A percentile compares a stretch with the other conserved stretches of the same genome.
Conservation (phyloP, 2,113 vertebrate species). For the Solea senegalensis region DNA sequence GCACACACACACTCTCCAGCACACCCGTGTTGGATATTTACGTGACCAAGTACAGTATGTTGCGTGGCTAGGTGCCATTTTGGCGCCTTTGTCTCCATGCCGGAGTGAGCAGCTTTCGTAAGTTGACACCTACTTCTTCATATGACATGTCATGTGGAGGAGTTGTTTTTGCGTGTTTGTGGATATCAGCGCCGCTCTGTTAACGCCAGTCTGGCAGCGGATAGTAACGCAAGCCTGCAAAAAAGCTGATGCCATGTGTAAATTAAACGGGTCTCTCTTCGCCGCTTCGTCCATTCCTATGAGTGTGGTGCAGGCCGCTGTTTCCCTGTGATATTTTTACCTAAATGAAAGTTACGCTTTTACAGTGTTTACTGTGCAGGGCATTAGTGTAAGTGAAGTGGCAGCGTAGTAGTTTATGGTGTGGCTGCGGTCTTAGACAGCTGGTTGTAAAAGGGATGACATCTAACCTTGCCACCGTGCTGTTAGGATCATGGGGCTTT, state of each 20-base stretch:
- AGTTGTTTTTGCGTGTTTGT: slow-evolving; percentile 81
- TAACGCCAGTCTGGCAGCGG: slow-evolving; percentile 86
- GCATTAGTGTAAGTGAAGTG: slow-evolving; percentile 16
- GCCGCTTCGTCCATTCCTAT: slow-evolving; percentile 12
- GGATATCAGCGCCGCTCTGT: slow-evolving; percentile 79
- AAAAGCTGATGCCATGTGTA: slow-evolving; percentile 77
- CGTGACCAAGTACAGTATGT: slow-evolving; percentile 40
- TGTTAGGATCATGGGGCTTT: slow-evolving; percentile 65
- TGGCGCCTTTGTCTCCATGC: slow-evolving; percentile 82
- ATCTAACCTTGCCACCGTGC: slow-evolving; percentile 67
- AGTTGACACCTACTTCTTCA: slow-evolving; percentile 70
- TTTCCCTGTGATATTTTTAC: slow-evolving; percentile 28
- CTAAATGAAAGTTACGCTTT: slow-evolving; percentile 32
- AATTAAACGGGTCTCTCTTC: slow-evolving; percentile 67
- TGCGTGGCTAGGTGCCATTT: slow-evolving; percentile 72
- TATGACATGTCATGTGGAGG: slow-evolving; percentile 73
- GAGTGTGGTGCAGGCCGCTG: slow-evolving; percentile 21
- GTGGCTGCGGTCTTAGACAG: slow-evolving; percentile 60
- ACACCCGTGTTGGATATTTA: slow-evolving; percentile 64
- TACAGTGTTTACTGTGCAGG: slow-evolving; percentile 69
- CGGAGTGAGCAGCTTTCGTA: slow-evolving; percentile 76
- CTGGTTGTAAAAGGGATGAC: slow-evolving; percentile 69
- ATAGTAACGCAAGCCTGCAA: slow-evolving; percentile 83
- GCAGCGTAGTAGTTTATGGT: slow-evolving; percentile 10
- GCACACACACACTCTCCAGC: slow-evolving; percentile 35